Conservation (phyloP, 2,888 invertebrate genomes). For the Incurvaria masculella region DNA sequence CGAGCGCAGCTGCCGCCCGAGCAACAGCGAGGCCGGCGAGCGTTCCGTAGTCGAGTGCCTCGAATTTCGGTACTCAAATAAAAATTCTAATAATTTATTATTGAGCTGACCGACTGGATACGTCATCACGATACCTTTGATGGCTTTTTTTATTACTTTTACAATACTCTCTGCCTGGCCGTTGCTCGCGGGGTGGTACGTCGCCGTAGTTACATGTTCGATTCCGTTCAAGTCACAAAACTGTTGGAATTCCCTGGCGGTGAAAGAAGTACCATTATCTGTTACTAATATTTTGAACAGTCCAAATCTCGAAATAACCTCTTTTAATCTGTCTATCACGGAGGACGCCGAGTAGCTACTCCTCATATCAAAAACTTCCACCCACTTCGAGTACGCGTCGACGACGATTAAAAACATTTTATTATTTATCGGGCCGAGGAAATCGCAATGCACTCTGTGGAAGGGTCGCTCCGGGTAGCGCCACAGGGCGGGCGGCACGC, state of each 20-base stretch:
- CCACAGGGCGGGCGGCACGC: conserved; percentile 12
- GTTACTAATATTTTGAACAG: conserved; percentile 10
- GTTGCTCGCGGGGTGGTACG: conserved; percentile 13
- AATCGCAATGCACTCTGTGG: conserved; percentile 11
- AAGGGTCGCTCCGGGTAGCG: conserved; percentile 6
- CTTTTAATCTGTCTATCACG: conserved; percentile 7
- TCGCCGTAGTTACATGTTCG: conserved; percentile 9
- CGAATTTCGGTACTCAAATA: conserved; percentile 8
- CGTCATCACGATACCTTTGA: conserved; percentile 11
- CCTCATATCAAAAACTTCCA: conserved; percentile 11
- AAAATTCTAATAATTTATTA: too few relatives aligned
- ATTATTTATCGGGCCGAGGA: too few relatives aligned
- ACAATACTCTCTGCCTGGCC: conserved; percentile 14
- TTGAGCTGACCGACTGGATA: too few relatives aligned
- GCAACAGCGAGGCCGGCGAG: conserved; percentile 14
- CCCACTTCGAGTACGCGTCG: conserved; percentile 10
- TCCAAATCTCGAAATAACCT: conserved; percentile 11
- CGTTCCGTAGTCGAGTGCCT: conserved; percentile 13
- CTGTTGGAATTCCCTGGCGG: conserved; percentile 5
- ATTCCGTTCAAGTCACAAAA: conserved; percentile 11
- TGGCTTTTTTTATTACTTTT: conserved; percentile 13
- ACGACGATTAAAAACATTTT: conserved; percentile 13
- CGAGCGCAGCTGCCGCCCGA: conserved; percentile 15
- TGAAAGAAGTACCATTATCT: conserved; percentile 14
- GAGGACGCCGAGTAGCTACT: conserved; percentile 3